Base-by-base conservation (phyloP, 2,888 invertebrate genomes). In the Steinernema carpocapsae region DNA sequence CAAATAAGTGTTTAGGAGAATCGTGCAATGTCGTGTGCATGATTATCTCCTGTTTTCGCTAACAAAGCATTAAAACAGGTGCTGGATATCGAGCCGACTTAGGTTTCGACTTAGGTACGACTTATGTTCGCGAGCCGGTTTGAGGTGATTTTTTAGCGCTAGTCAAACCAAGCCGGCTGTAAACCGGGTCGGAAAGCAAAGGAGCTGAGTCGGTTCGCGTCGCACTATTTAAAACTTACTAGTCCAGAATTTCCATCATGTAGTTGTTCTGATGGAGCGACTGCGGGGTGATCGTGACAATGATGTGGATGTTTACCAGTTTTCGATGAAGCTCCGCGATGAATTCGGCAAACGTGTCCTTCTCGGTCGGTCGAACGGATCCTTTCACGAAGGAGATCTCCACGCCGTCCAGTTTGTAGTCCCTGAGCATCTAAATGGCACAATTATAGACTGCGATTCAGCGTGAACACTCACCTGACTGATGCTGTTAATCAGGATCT, bases 281-380 rank as follows among this genome's bases (percentile, higher is more conserved):
- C 14, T 72, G 37, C 4, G 76, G 46, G 12, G 76, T 79, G 12
- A 56, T 43, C 14, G 74, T 46, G 22, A 77, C 48, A n/a, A 77
- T 14, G 14, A 77, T 52, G 22, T 22, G 10, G 22, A 42, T 29
- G 17, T 77, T 51, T 1, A n/a, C n/a, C 12, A 48, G 52, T 22
- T 10, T 19, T 29, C 76, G 29, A 1, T 70, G 71, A 12, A 76
- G 72, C 17, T 76, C 76, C 12, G 46, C 45, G 32, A 76, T 0
- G 26, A 76, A 78, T 4, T 3, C 17, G 24, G 12, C 6, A 0
- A 74, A 17, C 3, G 32, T 14, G 14, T 2, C 29, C 10, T n/a
- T 26, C 4, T 74, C 74, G 17, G 43, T n/a, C 6, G 6, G 17
- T 3, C n/a, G 12, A 24, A 73, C 12, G 7, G 72, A n/a, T 4